phyloP scores from a whole-genome alignment of 2,113 vertebrate genomes.

The Progne subis region DNA sequence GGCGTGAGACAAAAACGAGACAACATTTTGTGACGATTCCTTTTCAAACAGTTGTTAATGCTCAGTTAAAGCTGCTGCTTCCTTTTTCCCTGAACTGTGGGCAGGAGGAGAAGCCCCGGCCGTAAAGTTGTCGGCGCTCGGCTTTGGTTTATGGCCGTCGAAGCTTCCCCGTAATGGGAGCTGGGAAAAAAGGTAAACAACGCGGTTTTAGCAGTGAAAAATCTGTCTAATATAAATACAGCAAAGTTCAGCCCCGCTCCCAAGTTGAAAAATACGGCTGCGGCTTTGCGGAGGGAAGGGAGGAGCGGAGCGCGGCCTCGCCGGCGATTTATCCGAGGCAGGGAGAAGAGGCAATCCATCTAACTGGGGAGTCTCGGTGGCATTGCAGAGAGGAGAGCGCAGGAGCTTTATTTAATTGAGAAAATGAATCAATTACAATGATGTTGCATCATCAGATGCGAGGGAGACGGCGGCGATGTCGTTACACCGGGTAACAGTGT shows the following conservation, averaged over 20 bases:
- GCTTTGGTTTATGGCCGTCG: constrained; percentile 59
- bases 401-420: constrained; percentile 81
- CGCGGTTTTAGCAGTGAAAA: constrained; percentile 72
- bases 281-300: constrained; percentile 61
- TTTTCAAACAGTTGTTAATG: constrained; percentile 23
- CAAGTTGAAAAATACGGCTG: constrained; percentile 66
- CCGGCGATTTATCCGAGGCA: constrained; percentile 56
- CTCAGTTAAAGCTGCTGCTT: constrained; percentile 29
- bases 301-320: constrained; percentile 57
- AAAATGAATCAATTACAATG: constrained; percentile 81
- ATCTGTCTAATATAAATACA: constrained; percentile 75
- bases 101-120: not conserved
- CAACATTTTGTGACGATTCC: not conserved
- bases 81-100: constrained; percentile 73
- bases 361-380: constrained; percentile 51
- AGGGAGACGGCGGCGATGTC: constrained; percentile 65
- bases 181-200: constrained; percentile 70
- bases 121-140: constrained; percentile 26
- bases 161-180: not conserved
- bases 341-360: constrained; percentile 67
- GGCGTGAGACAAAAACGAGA: not conserved
- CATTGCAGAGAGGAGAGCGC: constrained; percentile 55
- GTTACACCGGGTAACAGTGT: constrained; percentile 54
- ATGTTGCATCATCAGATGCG: constrained; percentile 63
- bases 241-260: constrained; percentile 26